These are phyloP conservation scores for Arrhopalites spinosus DNA, from an alignment of 2,888 invertebrate species.

Conservation along the genomic window DNA sequence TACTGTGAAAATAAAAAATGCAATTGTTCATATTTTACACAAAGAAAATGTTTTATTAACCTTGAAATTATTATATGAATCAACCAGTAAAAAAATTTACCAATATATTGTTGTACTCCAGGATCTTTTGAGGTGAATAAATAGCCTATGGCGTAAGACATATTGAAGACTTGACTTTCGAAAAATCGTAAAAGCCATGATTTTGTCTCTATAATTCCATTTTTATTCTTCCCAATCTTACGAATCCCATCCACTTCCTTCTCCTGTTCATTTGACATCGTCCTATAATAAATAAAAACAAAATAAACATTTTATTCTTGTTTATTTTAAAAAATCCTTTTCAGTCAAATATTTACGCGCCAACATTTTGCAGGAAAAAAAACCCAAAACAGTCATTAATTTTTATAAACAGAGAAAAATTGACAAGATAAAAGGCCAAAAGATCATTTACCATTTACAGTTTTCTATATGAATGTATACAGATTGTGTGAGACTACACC, in stretches of 20 bases:
- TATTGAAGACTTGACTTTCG: constrained; percentile 96
- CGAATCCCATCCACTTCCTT: constrained; percentile 2
- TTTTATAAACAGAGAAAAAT: too few relatives aligned
- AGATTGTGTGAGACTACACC: too few relatives aligned
- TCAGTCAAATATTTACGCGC: neutral
- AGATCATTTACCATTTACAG: too few relatives aligned
- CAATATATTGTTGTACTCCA: constrained; percentile 95
- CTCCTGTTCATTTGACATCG: constrained; percentile 36
- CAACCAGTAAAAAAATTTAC: constrained; percentile 58
- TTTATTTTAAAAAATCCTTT: neutral
- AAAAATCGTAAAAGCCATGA: constrained; percentile 81
- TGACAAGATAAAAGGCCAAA: too few relatives aligned
- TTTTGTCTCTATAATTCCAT: constrained; percentile 42
- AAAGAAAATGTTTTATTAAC: neutral
- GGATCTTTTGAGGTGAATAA: constrained; percentile 97
- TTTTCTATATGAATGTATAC: too few relatives aligned
- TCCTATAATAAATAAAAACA: constrained; percentile 16
- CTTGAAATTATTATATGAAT: neutral
- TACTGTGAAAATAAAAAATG: constrained; percentile 63
- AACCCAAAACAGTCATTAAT: too few relatives aligned
- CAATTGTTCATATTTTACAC: neutral
- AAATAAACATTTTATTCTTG: neutral
- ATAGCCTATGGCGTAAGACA: constrained; percentile 98
- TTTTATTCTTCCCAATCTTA: constrained; percentile 24
- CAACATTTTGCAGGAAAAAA: too few relatives aligned